phyloP scores from a whole-genome alignment of 2,797 vertebrate species.

The Gymnoscopelus braueri region DNA sequence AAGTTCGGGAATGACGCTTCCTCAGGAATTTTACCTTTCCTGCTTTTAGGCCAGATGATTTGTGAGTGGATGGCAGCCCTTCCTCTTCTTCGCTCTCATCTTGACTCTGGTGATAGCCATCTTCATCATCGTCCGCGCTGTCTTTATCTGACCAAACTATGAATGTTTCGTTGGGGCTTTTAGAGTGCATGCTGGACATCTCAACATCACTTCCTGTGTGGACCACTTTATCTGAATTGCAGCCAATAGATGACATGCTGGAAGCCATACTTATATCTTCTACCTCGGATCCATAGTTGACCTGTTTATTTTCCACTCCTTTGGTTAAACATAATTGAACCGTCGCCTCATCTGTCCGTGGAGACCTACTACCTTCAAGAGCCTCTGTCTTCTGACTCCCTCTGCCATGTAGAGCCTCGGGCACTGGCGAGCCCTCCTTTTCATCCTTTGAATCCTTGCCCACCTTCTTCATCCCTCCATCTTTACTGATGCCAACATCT shows the following conservation, averaged over 20 bases:
- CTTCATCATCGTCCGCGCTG: conserved; percentile 71
- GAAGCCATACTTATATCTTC: conserved; percentile 15
- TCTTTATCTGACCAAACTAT: conserved; percentile 64
- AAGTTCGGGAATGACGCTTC: conserved; percentile 29
- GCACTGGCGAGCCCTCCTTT: conserved; percentile 12
- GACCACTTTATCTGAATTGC: conserved; percentile 17
- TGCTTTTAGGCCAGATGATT: conserved; percentile 42
- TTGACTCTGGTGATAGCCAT: conserved; percentile 60
- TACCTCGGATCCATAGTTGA: conserved; percentile 22
- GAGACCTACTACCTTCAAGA: not conserved
- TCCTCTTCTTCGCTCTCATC: conserved; percentile 78
- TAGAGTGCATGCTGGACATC: conserved; percentile 50
- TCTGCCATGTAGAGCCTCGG: conserved; percentile 12
- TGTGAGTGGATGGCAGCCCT: conserved; percentile 61
- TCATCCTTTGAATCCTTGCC: conserved; percentile 28
- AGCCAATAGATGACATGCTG: conserved; percentile 13
- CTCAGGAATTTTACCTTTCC: conserved; percentile 29
- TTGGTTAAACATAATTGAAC: conserved; percentile 23
- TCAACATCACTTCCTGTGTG: conserved; percentile 36
- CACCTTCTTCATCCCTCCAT: conserved; percentile 19
- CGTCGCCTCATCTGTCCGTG: not conserved
- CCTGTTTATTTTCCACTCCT: conserved; percentile 22
- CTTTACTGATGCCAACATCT: conserved; percentile 41
- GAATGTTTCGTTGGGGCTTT: conserved; percentile 64
- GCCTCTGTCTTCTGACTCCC: conserved; percentile 8